Conservation (phyloP, 64 coral and sea anemone genomes). For the Actinia tenebrosa region DNA sequence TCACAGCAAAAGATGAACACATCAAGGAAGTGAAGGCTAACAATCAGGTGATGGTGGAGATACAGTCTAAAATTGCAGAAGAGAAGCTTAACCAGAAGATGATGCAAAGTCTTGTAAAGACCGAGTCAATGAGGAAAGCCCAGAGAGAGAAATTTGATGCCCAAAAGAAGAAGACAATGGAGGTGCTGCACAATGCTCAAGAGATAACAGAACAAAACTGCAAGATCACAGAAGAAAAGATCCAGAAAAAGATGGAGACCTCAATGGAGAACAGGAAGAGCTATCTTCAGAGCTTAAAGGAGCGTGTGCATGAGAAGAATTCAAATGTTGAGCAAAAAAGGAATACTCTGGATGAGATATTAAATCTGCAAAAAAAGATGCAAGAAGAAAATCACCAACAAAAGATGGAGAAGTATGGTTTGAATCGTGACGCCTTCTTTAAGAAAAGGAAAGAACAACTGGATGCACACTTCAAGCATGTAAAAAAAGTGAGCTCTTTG, state of each 20-base stretch:
- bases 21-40: constrained; percentile 67
- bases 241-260: constrained; percentile 59
- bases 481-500: constrained; percentile 37
- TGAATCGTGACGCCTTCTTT: constrained; percentile 57
- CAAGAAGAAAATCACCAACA: constrained; percentile 60
- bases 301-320: constrained; percentile 59
- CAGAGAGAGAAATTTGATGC: constrained; percentile 63
- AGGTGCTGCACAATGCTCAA: constrained; percentile 46
- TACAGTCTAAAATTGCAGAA: constrained; percentile 58
- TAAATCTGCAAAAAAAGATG: constrained; percentile 43
- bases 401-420: constrained; percentile 64
- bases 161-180: constrained; percentile 60
- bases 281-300: constrained; percentile 45
- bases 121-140: constrained; percentile 53
- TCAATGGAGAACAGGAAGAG: constrained; percentile 60
- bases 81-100: constrained; percentile 80
- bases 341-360: constrained; percentile 43
- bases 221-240: constrained; percentile 55
- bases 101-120: constrained; percentile 53
- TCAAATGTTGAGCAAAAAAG: constrained; percentile 64
- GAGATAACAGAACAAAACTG: constrained; percentile 69
- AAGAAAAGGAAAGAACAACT: constrained; percentile 54
- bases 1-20: constrained; percentile 69
- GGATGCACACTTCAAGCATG: constrained; percentile 50
- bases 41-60: constrained; percentile 45